These are phyloP conservation scores for Agelaius phoeniceus DNA, from an alignment of 2,113 vertebrate species.

Conservation along the genomic window DNA sequence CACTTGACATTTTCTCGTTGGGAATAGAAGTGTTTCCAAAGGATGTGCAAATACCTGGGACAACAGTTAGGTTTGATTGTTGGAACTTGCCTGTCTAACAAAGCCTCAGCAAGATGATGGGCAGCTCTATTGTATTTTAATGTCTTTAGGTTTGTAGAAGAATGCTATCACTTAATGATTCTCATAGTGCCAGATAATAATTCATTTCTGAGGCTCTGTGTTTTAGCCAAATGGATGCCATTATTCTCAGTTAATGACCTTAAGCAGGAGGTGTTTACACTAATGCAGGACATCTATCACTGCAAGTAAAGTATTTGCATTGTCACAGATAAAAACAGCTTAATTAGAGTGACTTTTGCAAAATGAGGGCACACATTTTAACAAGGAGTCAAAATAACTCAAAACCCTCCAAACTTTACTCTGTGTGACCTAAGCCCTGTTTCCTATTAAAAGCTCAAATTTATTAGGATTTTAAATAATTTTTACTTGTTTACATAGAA, in stretches of 20 bases:
- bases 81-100: background rate
- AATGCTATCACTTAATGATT: slow-evolving; percentile 38
- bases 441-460: background rate
- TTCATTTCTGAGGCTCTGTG: slow-evolving; percentile 48
- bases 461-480: background rate
- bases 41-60: background rate
- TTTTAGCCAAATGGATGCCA: slow-evolving; percentile 63
- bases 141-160: slow-evolving; percentile 20
- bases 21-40: background rate
- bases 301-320: slow-evolving; percentile 30
- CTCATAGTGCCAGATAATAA: background rate
- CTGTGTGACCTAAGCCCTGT: background rate
- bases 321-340: slow-evolving; percentile 33
- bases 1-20: slow-evolving; percentile 2
- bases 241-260: slow-evolving; percentile 62
- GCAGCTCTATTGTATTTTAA: background rate
- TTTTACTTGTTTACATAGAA: background rate
- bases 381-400: background rate
- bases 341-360: slow-evolving; percentile 42
- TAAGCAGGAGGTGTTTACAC: slow-evolving; percentile 61
- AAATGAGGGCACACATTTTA: background rate
- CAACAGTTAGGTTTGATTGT: background rate
- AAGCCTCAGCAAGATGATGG: background rate
- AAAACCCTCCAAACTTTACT: background rate
- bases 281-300: slow-evolving; percentile 33